These are phyloP conservation scores for Malaclemys terrapin DNA, from an alignment of 2,113 vertebrate species.

Conservation along the genomic window DNA sequence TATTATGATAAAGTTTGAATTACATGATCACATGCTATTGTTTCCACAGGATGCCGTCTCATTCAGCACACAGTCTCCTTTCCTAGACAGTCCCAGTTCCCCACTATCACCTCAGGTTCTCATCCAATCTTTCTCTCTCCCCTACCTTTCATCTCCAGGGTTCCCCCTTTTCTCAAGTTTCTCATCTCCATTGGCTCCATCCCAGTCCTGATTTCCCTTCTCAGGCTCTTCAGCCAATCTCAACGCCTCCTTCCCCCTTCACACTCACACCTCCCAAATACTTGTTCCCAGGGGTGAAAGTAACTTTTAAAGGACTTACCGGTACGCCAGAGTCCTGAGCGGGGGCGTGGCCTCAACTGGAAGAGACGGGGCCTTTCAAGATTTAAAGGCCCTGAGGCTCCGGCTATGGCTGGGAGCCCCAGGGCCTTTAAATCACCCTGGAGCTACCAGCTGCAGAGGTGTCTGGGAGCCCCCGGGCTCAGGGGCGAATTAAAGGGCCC, in stretches of 20 bases:
- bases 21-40: not conserved
- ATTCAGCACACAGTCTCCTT: not conserved
- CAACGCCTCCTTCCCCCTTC: not conserved
- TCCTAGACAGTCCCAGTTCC: not conserved
- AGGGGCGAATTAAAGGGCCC: too few relatives aligned
- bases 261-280: not conserved
- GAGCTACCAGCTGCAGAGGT: too few relatives aligned
- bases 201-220: not conserved
- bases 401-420: too few relatives aligned
- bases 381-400: too few relatives aligned
- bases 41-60: not conserved
- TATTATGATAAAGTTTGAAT: not conserved
- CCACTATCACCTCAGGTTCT: not conserved
- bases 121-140: not conserved
- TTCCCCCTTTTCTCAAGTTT: not conserved
- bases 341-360: too few relatives aligned
- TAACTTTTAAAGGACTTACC: too few relatives aligned
- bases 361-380: too few relatives aligned
- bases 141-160: not conserved
- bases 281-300: not conserved
- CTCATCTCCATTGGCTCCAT: not conserved
- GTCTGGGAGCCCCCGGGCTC: too few relatives aligned
- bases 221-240: not conserved
- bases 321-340: too few relatives aligned
- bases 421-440: too few relatives aligned